Conservation (phyloP, 2,797 vertebrate species). For the Hirundo rustica region DNA sequence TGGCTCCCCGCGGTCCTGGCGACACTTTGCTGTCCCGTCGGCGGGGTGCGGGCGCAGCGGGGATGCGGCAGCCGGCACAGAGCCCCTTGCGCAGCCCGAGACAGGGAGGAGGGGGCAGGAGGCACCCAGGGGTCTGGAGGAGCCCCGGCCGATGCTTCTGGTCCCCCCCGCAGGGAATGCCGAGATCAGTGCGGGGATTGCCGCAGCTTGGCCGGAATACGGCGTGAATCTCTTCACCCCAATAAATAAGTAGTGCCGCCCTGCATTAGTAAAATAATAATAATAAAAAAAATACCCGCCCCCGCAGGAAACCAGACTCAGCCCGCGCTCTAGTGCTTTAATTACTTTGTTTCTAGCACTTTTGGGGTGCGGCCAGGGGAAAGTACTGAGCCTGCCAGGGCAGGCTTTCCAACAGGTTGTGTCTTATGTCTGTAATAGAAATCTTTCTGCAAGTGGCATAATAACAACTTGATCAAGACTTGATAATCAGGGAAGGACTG, state of each 20-base stretch:
- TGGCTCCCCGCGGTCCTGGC: background rate
- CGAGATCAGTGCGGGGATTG: accelerated
- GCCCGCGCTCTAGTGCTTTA: background rate
- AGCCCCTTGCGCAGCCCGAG: background rate
- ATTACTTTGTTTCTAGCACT: background rate
- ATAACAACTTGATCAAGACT: background rate
- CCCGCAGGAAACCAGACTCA: accelerated
- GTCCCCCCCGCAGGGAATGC: background rate
- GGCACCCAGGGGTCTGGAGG: background rate
- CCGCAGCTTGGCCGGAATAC: background rate
- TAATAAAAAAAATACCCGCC: no score
- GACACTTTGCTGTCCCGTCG: background rate
- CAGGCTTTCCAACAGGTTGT: background rate
- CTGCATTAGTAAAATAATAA: background rate
- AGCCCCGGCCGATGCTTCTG: background rate
- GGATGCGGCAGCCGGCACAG: background rate
- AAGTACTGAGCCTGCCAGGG: background rate
- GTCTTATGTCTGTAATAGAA: background rate
- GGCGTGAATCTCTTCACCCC: no score
- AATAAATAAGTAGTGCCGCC: accelerated
- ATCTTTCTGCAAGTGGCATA: background rate
- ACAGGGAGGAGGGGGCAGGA: background rate
- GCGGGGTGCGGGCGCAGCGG: background rate
- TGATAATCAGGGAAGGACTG: background rate
- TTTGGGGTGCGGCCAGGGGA: background rate